Conservation (phyloP, 1,140 invertebrate genomes). For the Drosophila kohkoa region DNA sequence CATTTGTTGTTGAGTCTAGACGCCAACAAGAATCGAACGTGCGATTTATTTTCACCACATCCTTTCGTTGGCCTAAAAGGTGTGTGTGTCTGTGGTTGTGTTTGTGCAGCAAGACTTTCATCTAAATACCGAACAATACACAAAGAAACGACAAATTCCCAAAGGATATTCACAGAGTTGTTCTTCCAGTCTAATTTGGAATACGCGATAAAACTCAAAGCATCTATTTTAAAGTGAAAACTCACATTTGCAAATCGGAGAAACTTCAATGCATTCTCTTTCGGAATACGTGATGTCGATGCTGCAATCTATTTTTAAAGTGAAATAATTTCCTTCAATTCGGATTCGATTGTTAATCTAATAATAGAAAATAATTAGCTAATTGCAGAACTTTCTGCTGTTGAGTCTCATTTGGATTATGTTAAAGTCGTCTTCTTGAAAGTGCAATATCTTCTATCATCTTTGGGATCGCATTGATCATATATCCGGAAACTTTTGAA, state of each 20-base stretch:
- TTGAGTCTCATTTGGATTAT: no score
- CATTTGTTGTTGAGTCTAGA: slow-evolving; percentile 84
- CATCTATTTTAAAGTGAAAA: slow-evolving; percentile 6
- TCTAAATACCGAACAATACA: no score
- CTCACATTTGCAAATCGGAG: neutral
- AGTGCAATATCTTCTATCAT: neutral
- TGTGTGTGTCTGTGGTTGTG: slow-evolving; percentile 41
- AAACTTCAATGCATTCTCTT: neutral
- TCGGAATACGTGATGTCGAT: slow-evolving; percentile 8
- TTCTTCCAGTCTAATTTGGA: neutral
- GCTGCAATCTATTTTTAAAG: slow-evolving; percentile 4
- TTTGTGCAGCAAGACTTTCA: neutral
- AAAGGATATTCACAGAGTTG: slow-evolving; percentile 36
- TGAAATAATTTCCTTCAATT: neutral
- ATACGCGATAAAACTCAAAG: neutral
- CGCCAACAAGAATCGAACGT: slow-evolving; percentile 79
- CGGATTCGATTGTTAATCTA: neutral
- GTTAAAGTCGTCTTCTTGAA: no score
- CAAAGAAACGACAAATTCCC: neutral
- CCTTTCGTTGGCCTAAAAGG: slow-evolving; percentile 78
- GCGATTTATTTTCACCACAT: slow-evolving; percentile 68
- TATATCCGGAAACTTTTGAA: neutral
- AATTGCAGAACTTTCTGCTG: no score
- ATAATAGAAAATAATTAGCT: no score
- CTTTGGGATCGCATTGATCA: neutral